Evolutionary conservation across 2,797 vertebrate genomes (phyloP).

Genomic region (Xiphophorus birchmanni): DNA sequence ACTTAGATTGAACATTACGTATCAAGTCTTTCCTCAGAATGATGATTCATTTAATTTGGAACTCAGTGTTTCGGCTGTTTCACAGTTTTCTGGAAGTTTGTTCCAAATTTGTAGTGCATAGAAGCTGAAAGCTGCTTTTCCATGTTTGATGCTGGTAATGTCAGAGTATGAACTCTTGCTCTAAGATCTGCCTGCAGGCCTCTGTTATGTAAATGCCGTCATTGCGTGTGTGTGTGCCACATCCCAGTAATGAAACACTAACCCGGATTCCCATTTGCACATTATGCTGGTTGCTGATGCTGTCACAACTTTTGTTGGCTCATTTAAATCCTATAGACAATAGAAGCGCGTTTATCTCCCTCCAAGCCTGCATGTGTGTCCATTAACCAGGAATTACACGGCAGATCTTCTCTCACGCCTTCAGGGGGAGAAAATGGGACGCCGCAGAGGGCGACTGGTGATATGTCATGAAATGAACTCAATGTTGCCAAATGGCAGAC

Average conservation of each 20-base stretch:
- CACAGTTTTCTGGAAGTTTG: too few species aligned
- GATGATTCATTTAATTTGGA: too few species aligned
- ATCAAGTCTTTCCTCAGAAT: too few species aligned
- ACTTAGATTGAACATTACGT: too few species aligned
- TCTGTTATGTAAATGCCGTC: conserved; percentile 6
- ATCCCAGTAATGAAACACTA: background rate
- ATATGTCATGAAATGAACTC: conserved; percentile 1
- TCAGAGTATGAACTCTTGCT: background rate
- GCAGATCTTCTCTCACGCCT: background rate
- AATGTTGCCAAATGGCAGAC: conserved; percentile 1
- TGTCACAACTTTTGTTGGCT: conserved; percentile 6
- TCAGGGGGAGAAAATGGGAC: conserved; percentile 9
- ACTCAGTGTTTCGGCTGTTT: too few species aligned
- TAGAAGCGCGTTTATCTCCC: conserved; percentile 25
- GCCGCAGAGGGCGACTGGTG: background rate
- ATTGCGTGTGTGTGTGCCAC: background rate
- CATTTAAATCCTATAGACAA: conserved; percentile 26
- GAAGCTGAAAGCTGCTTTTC: too few species aligned
- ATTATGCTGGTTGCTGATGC: conserved; percentile 9
- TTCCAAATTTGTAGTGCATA: too few species aligned
- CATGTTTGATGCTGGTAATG: background rate
- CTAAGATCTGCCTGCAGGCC: background rate
- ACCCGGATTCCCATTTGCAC: background rate
- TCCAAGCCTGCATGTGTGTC: conserved; percentile 2
- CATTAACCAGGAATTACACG: conserved; percentile 21